Base-by-base conservation (phyloP, 2,113 vertebrate genomes). In the Pseudorasbora parva region DNA sequence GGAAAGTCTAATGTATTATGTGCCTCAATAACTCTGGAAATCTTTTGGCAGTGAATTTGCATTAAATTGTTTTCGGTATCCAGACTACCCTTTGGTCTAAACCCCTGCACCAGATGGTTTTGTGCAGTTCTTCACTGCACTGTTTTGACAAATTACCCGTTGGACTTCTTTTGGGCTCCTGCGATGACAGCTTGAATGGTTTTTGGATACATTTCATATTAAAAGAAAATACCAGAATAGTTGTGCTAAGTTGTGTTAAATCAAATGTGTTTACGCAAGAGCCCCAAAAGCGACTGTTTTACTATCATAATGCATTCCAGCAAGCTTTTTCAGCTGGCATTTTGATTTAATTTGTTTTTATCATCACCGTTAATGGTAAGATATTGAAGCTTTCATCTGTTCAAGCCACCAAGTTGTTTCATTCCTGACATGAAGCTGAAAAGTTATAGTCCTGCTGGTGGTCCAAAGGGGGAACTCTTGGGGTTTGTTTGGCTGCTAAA, bases 131-230 rank as follows among this genome's bases (percentile, higher is more conserved):
- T 66, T 19, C 21, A 23, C 6, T 43, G 27, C 27, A 17, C 30
- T 56, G 21, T 41, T 47, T 33, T 71, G 51, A 75, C 43, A n/a
- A 68, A 47, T 71, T 41, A 66, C 64, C 56, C 47, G 8, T 56
- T 69, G 73, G 17, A 45, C 59, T 76, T 90, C 86, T 90, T 89
- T 88, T 89, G 68, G 66, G 25, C 33, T 86, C 43, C 59, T 49
- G 74, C 85, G 60, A 79, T 86, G 80, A 88, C 56, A 87, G 87
- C 85, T 89, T 83, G 60, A 86, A 45, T 56, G 72, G 77, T 86
- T 71, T 57, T 56, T 45, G 17, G 10, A 77, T 78, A 19, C n/a
- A 10, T 78, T 74, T 68, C n/a, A 8, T 57, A 71, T 33, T 51
- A 76, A 49, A 78, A 64, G 51, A 30, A 78, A 72, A 77, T 43